These are phyloP conservation scores for Corythoichthys haematopterus DNA, from an alignment of 2,113 vertebrate genomes.

Conservation along the genomic window DNA sequence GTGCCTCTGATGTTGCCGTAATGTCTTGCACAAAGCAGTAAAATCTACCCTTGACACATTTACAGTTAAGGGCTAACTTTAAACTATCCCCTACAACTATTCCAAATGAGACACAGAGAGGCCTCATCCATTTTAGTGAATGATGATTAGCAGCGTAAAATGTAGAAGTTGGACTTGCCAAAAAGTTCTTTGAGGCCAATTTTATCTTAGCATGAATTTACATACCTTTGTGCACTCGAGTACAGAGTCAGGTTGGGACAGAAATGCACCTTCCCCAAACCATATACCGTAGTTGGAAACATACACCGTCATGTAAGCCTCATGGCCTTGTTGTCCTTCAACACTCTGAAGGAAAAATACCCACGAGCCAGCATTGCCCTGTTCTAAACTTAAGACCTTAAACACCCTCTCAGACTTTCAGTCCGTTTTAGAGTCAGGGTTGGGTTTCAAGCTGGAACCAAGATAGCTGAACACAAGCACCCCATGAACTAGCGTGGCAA, in stretches of 20 bases:
- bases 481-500: constrained; percentile 52
- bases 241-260: background rate
- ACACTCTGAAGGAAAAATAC: background rate
- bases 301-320: background rate
- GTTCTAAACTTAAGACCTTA: constrained; percentile 16
- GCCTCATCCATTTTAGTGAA: background rate
- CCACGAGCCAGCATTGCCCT: background rate
- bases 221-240: background rate
- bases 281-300: background rate
- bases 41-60: background rate
- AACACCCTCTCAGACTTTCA: constrained; percentile 29
- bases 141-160: background rate
- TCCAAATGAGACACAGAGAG: background rate
- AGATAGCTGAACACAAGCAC: constrained; percentile 57
- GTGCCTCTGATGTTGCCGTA: background rate
- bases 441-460: constrained; percentile 59
- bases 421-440: constrained; percentile 61
- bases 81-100: background rate
- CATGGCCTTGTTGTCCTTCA: background rate
- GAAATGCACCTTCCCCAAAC: background rate
- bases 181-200: background rate
- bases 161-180: background rate
- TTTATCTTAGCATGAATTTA: background rate
- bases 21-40: background rate
- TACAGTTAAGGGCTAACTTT: background rate